Evolutionary conservation across 2,888 invertebrate species (phyloP), one percentile per base, ranked within the genome.

Genomic region (Autographa pulchrina): DNA sequence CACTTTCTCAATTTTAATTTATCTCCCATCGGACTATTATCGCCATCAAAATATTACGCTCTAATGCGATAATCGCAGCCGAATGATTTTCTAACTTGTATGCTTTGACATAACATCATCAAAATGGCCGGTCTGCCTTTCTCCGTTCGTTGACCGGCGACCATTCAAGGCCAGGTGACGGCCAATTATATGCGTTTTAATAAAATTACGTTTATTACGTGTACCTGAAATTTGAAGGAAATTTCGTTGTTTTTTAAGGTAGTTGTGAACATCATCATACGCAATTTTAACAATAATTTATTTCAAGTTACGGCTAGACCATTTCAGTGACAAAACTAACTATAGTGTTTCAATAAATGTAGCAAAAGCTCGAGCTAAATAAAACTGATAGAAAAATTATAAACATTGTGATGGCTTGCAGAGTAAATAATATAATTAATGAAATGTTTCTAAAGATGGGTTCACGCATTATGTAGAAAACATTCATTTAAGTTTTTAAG

Each of bases 111-210:
- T 89, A 91, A 92, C 89, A 86, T 75, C 78, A 76, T 82, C 81
- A 75, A 74, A 76, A 77, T 80, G 81, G 81, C 69, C 74, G 74
- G 74, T 78, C 59, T 84, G 86, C 89, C 91, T 92, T 91, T 91
- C 91, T 88, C 89, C 87, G 92, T 88, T 78, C 90, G 80, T 86
- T 90, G 92, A 92, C 92, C 92, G 85, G 75, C 38, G 76, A 67
- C 65, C 79, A 84, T 83, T 86, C 92, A 92, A 92, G 92, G 92
- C 88, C 91, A 89, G 77, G 72, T 76, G 84, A 81, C 82, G 80
- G 83, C 81, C 85, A 89, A 89, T 88, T 90, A 86, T 83, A 84
- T 80, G 64, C 72, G 70, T 80, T 78, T 79, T 81, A 82, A 84
- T 81, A 77, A 79, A 78, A 84, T 82, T 79, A 81, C 70, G 71